Evolutionary conservation across 2,797 vertebrate genomes (phyloP), one percentile per base, ranked within the genome.

Genomic region (Leuciscus waleckii): DNA sequence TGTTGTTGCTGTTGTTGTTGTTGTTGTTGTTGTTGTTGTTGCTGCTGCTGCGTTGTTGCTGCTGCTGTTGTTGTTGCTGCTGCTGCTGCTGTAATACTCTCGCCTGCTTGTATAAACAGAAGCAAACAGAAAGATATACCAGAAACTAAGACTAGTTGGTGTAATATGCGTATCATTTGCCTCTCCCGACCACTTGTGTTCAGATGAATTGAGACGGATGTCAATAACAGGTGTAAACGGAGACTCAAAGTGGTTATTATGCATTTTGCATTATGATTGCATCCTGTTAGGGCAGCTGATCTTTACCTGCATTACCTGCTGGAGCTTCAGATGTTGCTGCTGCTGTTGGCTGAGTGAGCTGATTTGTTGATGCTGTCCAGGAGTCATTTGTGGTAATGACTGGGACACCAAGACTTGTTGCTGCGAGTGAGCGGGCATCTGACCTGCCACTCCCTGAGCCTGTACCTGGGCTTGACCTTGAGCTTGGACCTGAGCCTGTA

Each of bases 281-380:
- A 58, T 23, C 39, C 14, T 75, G 46, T 43, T 56, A 16, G 6
- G 13, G 46, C 13, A 78, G 26, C 16, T 6, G 39, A 76, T 69
- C 11, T 90, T 94, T 90, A 97, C 97, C 96, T 97, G 96, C 85
- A 97, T 92, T 82, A 94, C 96, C 91, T 95, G 92, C 46, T 97
- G 97, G 11, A 96, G 95, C 87, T 90, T 90, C 61, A 96, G 94
- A 54, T 97, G 92, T 17, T 96, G 96, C 88, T 95, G 94, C 82
- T 94, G 95, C 88, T 95, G 95, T 82, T 94, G 95, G 84, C 87
- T 97, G 92, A 7, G 95, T 26, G 85, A 95, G 93, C 63, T 93
- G 81, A 97, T 94, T 83, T 95, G 88, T 85, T 96, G 94, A 58
- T 97, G 96, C 89, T 96, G 97, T 70, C 93, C 32, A 0, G 96